Base-by-base conservation (phyloP, 2,888 invertebrate genomes). In the Drepanosiphum platanoidis region DNA sequence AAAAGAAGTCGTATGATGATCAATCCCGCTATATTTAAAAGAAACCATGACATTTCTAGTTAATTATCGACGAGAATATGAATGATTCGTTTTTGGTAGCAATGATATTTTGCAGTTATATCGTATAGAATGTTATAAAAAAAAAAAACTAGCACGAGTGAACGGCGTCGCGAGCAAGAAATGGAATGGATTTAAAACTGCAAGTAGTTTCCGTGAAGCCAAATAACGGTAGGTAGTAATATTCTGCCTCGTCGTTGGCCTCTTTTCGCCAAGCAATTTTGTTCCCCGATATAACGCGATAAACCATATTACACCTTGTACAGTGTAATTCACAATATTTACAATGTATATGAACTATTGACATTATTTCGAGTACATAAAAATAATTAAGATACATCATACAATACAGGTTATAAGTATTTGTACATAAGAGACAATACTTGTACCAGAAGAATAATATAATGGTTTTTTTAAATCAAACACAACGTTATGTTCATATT, bases 181-280 rank as follows among this genome's bases (percentile, higher is more conserved):
- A 75, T 27, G 58, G 68, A 77, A 84, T 77, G 68, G 68, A 77
- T 84, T 84, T 75, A 84, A 84, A 84, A 84, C 84, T 83, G 84
- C 84, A 77, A 84, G 77, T 77, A 84, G 84, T 84, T 84, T 84
- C 84, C 68, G 84, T 77, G 84, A 77, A 77, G 75, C 84, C 77
- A 77, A 84, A 66, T 84, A 84, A 84, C 84, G 84, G 84, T 84
- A 84, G 30, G 71, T 84, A 75, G 66, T 66, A 77, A 66, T 75
- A 75, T 68, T 75, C 84, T 68, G 52, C 39, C 68, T 70, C 75
- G 46, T 75, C 27, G 66, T 22, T 75, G 72, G 64, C 74, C 83
- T 83, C 64, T 66, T 75, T 79, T 27, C 66, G 15, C 34, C 8
- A 34, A 74, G 74, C 58, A 71, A 81, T 81, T 81, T 36, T 52